Evolutionary conservation across 1,140 invertebrate genomes (phyloP).

Genomic region (Neotoxoptera formosana): DNA sequence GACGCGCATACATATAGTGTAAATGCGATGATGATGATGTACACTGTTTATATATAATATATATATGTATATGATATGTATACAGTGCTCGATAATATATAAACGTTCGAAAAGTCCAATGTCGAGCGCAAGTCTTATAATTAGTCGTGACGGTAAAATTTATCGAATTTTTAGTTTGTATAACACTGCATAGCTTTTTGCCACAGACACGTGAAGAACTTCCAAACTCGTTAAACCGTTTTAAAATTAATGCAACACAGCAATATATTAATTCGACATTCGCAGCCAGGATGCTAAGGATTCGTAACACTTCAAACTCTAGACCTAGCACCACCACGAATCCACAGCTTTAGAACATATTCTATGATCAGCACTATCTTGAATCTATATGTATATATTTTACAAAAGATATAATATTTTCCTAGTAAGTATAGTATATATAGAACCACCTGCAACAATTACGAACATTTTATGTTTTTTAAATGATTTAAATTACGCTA

Average conservation of each 20-base stretch:
- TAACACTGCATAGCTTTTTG: neutral
- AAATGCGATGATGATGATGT: neutral
- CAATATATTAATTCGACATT: neutral
- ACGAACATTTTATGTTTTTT: no score
- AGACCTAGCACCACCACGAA: neutral
- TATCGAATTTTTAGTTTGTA: conserved; percentile 11
- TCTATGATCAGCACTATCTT: no score
- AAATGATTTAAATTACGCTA: no score
- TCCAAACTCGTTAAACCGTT: neutral
- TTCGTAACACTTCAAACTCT: neutral
- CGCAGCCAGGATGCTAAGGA: neutral
- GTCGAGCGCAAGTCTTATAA: neutral
- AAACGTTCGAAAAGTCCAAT: neutral
- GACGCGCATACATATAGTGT: neutral
- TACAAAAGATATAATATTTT: no score
- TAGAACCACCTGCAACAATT: no score
- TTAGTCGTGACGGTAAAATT: neutral
- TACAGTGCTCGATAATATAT: neutral
- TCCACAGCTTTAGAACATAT: neutral
- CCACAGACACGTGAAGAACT: neutral
- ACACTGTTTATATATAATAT: neutral
- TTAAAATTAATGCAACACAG: neutral
- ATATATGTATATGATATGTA: neutral
- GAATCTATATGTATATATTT: no score
- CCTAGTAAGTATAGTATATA: no score